A percentile compares a stretch with the other conserved stretches of the same genome.
Conservation (phyloP, 2,888 invertebrate species). For the Rapana venosa region DNA sequence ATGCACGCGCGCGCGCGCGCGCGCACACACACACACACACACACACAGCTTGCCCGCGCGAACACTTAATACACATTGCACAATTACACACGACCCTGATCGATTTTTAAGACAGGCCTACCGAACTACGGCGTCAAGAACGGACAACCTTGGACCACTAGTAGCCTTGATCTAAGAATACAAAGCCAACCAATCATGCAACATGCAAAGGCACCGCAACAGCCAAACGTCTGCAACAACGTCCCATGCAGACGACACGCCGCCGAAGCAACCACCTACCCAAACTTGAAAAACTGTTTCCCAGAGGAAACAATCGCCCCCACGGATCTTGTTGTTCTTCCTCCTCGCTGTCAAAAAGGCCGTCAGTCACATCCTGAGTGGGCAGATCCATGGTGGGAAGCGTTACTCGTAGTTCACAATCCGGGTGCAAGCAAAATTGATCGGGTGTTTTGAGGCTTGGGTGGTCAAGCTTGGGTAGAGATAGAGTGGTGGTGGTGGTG, state of each 20-base stretch:
- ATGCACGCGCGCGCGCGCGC: too few relatives aligned
- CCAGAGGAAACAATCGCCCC: constrained; percentile 74
- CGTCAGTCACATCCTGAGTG: constrained; percentile 66
- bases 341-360: constrained; percentile 69
- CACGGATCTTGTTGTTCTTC: constrained; percentile 61
- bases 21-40: too few relatives aligned
- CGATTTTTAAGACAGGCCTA: too few relatives aligned
- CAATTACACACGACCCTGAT: too few relatives aligned
- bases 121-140: too few relatives aligned
- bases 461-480: background rate
- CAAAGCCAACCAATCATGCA: background rate
- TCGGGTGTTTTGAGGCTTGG: background rate
- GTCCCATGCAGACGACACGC: too few relatives aligned
- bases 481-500: background rate
- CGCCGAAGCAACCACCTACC: constrained; percentile 54
- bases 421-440: background rate
- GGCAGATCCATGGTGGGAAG: constrained; percentile 69
- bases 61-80: too few relatives aligned
- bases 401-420: background rate
- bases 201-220: background rate
- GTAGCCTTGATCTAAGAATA: too few relatives aligned
- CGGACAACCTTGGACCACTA: too few relatives aligned
- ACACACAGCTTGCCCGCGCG: too few relatives aligned
- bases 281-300: constrained; percentile 69
- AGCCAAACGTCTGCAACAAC: too few relatives aligned